phyloP scores from a whole-genome alignment of 2,888 invertebrate species.

The Ectemnius continuus region DNA sequence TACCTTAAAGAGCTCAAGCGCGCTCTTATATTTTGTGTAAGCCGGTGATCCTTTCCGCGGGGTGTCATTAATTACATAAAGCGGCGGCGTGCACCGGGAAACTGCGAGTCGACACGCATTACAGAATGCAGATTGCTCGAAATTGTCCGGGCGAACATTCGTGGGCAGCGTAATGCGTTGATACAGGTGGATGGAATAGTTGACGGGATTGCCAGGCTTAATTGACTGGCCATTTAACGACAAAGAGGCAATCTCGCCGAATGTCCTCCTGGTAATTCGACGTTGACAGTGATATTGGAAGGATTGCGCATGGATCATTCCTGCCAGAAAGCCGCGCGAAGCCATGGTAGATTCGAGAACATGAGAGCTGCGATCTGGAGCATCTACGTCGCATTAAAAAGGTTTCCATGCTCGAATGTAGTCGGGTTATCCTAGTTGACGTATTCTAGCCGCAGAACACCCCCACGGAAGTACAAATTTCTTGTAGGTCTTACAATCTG shows the following conservation, averaged over 20 bases:
- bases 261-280: background rate
- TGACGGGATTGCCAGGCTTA: background rate
- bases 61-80: slow-evolving; percentile 52
- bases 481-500: too few species aligned
- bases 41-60: slow-evolving; percentile 42
- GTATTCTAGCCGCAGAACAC: background rate
- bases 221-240: background rate
- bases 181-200: slow-evolving; percentile 5
- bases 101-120: background rate
- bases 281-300: too few species aligned
- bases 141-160: slow-evolving; percentile 21
- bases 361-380: too few species aligned
- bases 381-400: too few species aligned
- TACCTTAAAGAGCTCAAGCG: slow-evolving; percentile 8
- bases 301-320: too few species aligned
- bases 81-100: slow-evolving; percentile 10
- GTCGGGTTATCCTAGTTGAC: too few species aligned
- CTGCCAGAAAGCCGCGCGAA: too few species aligned
- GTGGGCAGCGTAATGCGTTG: slow-evolving; percentile 1
- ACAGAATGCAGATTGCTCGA: slow-evolving; percentile 33
- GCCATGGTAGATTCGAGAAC: too few species aligned
- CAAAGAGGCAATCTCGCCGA: background rate
- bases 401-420: too few species aligned
- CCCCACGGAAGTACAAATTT: slow-evolving; percentile 1
- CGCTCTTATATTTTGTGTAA: slow-evolving; percentile 30